Evolutionary conservation across 2,888 invertebrate species (phyloP).

Genomic region (Nephrotoma flavescens): DNA sequence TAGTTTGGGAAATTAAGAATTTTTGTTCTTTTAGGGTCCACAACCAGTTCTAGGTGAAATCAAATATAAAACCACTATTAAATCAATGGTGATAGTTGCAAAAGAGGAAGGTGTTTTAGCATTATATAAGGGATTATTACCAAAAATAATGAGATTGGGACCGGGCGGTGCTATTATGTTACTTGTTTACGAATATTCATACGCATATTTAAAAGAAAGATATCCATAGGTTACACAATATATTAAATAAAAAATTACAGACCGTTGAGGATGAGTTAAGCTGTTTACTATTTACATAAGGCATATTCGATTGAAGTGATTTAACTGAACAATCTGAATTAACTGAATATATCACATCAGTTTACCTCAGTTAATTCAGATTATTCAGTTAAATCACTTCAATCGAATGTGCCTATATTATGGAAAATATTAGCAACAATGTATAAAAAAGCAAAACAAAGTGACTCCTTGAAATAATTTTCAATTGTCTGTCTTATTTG

Average conservation of each 20-base stretch:
- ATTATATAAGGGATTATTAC: conserved; percentile 80
- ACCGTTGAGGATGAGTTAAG: no score
- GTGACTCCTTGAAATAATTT: no score
- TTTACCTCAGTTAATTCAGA: no score
- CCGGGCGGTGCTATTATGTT: conserved; percentile 94
- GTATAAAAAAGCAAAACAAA: no score
- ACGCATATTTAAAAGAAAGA: conserved; percentile 48
- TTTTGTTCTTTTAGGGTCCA: conserved; percentile 40
- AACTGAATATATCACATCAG: no score
- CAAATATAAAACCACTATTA: conserved; percentile 65
- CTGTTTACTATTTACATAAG: no score
- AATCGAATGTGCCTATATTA: no score
- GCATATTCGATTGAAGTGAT: no score
- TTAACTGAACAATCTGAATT: no score
- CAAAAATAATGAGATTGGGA: conserved; percentile 80
- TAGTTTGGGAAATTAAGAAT: background rate
- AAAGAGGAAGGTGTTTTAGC: conserved; percentile 80
- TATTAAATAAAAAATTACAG: background rate
- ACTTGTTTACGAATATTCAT: conserved; percentile 78
- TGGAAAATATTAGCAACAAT: no score
- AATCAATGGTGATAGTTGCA: conserved; percentile 58
- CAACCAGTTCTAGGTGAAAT: conserved; percentile 56
- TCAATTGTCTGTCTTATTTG: no score
- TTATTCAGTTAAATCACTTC: no score
- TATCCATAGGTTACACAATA: conserved; percentile 23